These are phyloP conservation scores for Malachius bipustulatus DNA, from an alignment of 2,888 invertebrate species.

Conservation along the genomic window DNA sequence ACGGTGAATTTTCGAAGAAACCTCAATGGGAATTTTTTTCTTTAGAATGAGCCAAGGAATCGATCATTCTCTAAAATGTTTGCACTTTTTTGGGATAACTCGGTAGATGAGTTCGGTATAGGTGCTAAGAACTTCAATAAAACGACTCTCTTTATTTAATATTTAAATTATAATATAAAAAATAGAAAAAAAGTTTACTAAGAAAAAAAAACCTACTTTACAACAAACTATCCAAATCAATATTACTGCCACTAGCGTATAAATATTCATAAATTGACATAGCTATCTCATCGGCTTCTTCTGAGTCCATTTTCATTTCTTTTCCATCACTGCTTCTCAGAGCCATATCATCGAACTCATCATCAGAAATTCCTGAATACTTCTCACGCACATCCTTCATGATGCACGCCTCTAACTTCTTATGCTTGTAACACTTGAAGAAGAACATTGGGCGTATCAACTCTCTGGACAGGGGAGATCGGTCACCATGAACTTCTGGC, in stretches of 20 bases:
- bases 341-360: constrained; percentile 45
- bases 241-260: constrained; percentile 43
- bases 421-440: constrained; percentile 63
- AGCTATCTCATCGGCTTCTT: constrained; percentile 43
- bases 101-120: no score
- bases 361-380: constrained; percentile 43
- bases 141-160: no score
- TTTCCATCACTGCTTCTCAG: constrained; percentile 46
- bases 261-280: constrained; percentile 52
- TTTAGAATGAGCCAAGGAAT: no score
- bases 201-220: no score
- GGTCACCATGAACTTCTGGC: constrained; percentile 51
- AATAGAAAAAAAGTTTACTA: no score
- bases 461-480: constrained; percentile 50
- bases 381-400: constrained; percentile 60
- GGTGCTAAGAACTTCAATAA: no score
- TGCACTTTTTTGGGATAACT: no score
- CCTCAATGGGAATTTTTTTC: no score
- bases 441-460: constrained; percentile 58
- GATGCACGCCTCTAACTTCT: constrained; percentile 58
- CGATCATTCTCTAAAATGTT: no score
- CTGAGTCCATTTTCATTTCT: constrained; percentile 33
- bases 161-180: no score
- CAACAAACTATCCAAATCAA: constrained; percentile 42
- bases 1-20: no score